Conservation (phyloP, 2,888 invertebrate species). For the Eilema griseolum region DNA sequence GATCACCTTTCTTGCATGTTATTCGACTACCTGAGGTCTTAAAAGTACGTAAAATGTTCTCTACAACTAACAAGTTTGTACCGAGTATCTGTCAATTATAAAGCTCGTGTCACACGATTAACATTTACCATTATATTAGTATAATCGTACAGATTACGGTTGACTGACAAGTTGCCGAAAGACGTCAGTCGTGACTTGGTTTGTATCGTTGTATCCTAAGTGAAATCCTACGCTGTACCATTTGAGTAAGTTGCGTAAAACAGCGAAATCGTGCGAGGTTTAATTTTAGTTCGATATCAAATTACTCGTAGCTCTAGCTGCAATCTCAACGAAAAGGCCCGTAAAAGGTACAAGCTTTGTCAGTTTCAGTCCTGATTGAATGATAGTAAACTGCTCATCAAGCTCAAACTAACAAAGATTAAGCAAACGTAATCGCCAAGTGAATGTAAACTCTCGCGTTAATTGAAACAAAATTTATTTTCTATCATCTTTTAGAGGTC, state of each 20-base stretch:
- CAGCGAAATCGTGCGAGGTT: slow-evolving; percentile 52
- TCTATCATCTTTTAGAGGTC: background rate
- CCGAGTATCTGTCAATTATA: slow-evolving; percentile 51
- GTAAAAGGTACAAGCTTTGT: slow-evolving; percentile 13
- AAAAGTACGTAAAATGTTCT: slow-evolving; percentile 10
- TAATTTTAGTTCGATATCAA: slow-evolving; percentile 51
- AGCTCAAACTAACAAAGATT: slow-evolving; percentile 2
- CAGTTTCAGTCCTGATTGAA: slow-evolving; percentile 11
- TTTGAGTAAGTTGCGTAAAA: slow-evolving; percentile 55
- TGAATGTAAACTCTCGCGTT: background rate
- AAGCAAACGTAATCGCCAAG: background rate
- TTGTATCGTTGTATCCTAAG: slow-evolving; percentile 58
- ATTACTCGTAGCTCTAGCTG: slow-evolving; percentile 50
- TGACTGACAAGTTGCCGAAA: slow-evolving; percentile 67
- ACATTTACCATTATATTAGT: slow-evolving; percentile 59
- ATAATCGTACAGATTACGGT: slow-evolving; percentile 56
- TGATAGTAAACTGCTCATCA: background rate
- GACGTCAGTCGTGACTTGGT: slow-evolving; percentile 66
- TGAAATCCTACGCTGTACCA: slow-evolving; percentile 56
- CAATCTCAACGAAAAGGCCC: slow-evolving; percentile 32
- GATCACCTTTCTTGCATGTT: background rate
- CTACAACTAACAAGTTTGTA: slow-evolving; percentile 31
- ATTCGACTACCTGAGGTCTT: background rate
- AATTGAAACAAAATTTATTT: background rate
- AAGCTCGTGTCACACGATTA: slow-evolving; percentile 55